Percentiles rank a stretch among this genome's conserved stretches.
These are phyloP conservation scores for Xenops minutus DNA, from an alignment of 2,797 vertebrate genomes.

Conservation along the genomic window DNA sequence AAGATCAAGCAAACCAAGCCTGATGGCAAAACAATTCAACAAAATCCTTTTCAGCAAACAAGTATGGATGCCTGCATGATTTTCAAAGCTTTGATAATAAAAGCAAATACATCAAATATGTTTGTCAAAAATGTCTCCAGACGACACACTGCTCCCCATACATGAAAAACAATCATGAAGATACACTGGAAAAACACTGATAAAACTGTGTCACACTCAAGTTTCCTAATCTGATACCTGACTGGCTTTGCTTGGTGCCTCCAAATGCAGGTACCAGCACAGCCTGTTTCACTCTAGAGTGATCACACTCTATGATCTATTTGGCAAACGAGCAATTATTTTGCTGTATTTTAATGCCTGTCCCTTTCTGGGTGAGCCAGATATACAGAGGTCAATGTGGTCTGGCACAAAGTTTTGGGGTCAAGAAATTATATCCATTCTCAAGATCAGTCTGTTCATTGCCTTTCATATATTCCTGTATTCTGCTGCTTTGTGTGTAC, in stretches of 20 bases:
- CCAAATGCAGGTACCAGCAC: background rate
- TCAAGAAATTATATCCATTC: background rate
- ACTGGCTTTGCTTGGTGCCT: background rate
- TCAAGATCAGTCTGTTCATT: background rate
- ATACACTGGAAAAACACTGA: background rate
- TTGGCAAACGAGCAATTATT: background rate
- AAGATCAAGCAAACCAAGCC: background rate
- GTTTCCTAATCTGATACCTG: background rate
- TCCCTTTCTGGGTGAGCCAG: background rate
- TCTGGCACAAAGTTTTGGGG: background rate
- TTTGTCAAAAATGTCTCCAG: background rate
- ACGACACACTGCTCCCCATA: background rate
- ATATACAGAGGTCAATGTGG: background rate
- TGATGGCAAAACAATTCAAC: background rate
- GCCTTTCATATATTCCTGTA: background rate
- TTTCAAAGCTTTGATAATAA: background rate
- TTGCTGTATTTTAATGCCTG: background rate
- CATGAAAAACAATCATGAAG: background rate
- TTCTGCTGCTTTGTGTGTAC: background rate
- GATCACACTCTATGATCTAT: background rate
- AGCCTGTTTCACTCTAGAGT: background rate
- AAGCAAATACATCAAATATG: fast-evolving
- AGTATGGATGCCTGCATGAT: background rate
- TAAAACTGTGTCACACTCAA: background rate
- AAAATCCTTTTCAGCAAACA: background rate